Evolutionary conservation across 2,113 vertebrate genomes (phyloP).

Genomic region (Atherinomorus stipes): DNA sequence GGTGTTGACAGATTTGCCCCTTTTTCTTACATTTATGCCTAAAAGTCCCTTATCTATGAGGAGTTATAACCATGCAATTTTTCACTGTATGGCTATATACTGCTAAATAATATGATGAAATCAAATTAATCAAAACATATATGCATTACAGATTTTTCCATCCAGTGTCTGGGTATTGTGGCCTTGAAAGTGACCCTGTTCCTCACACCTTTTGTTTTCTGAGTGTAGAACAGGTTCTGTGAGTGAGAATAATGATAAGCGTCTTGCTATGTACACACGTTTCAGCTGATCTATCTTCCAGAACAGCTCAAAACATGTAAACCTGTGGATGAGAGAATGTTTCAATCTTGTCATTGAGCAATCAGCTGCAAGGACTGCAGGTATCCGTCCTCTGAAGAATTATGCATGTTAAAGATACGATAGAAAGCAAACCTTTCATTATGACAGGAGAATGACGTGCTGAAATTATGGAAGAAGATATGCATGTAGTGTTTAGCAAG

Average conservation of each 20-base stretch:
- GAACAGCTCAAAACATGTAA: neutral
- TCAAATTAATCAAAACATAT: neutral
- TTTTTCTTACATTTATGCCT: neutral
- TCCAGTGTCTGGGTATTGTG: neutral
- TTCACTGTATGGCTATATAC: neutral
- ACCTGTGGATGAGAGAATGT: neutral
- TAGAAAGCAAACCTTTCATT: conserved; percentile 13
- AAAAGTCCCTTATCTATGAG: neutral
- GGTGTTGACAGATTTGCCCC: neutral
- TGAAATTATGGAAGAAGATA: conserved; percentile 25
- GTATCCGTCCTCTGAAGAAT: neutral
- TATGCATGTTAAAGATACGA: neutral
- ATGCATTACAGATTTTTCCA: neutral
- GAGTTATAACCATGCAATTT: too few relatives aligned
- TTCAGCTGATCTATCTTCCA: neutral
- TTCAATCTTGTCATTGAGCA: neutral
- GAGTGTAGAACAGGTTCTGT: conserved; percentile 53
- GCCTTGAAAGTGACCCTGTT: conserved; percentile 18
- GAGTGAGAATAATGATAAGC: conserved; percentile 24
- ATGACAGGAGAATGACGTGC: neutral
- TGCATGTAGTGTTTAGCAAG: conserved; percentile 37
- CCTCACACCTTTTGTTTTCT: conserved; percentile 24
- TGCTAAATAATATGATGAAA: neutral
- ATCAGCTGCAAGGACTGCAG: neutral
- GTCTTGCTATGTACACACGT: conserved; percentile 15